These are phyloP conservation scores for Metopia argyrocephala DNA, from an alignment of 2,888 invertebrate species.

Conservation along the genomic window DNA sequence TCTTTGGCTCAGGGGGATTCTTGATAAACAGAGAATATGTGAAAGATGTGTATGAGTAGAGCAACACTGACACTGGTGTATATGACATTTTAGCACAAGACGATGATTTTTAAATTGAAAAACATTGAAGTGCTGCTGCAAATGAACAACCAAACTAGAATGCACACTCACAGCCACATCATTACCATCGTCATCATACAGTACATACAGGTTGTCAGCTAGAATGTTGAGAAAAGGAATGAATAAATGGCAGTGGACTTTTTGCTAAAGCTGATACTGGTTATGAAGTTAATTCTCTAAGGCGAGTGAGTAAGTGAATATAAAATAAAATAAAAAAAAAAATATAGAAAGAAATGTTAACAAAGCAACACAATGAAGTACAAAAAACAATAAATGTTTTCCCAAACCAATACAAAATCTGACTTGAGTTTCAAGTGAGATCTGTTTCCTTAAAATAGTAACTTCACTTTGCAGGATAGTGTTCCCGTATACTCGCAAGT, in stretches of 20 bases:
- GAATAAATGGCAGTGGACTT: not conserved
- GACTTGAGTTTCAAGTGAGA: not conserved
- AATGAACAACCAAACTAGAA: not conserved
- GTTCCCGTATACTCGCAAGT: not conserved
- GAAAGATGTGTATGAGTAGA: not conserved
- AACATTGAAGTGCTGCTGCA: constrained; percentile 9
- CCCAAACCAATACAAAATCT: constrained; percentile 23
- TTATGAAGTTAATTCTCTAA: constrained; percentile 50
- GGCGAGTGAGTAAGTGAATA: constrained; percentile 47
- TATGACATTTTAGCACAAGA: constrained; percentile 29
- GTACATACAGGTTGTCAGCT: not conserved
- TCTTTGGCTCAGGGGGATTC: constrained; percentile 19
- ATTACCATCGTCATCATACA: not conserved
- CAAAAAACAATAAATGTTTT: not conserved
- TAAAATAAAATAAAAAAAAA: constrained; percentile 27
- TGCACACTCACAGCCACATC: not conserved
- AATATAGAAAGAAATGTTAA: not conserved
- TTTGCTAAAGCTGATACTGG: constrained; percentile 28
- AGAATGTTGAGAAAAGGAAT: not conserved
- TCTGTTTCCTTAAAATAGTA: not conserved
- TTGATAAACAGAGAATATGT: not conserved
- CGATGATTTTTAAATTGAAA: constrained; percentile 38
- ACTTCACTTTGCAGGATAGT: not conserved
- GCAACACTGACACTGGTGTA: not conserved
- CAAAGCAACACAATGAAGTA: not conserved